Percentiles rank a stretch among this genome's conserved stretches.
Conservation (phyloP, 2,888 invertebrate genomes). For the Stenurella melanura region DNA sequence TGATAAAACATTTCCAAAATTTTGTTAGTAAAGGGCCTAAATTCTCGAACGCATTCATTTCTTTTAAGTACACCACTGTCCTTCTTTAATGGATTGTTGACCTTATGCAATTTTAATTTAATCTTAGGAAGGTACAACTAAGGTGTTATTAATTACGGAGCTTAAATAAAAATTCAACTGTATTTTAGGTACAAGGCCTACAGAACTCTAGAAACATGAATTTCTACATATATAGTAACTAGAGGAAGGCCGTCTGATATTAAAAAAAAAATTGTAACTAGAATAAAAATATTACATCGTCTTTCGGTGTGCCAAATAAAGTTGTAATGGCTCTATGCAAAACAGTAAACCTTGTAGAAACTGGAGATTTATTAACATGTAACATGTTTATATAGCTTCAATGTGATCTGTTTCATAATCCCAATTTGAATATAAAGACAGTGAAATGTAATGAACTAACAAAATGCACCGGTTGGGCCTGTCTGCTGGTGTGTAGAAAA, state of each 20-base stretch:
- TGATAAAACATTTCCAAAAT: too few species aligned
- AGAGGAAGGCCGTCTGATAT: constrained; percentile 9
- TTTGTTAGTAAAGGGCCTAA: too few species aligned
- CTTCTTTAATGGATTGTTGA: too few species aligned
- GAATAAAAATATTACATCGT: background rate
- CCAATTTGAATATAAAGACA: constrained; percentile 30
- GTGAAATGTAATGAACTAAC: constrained; percentile 30
- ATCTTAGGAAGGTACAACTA: background rate
- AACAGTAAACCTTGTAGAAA: background rate
- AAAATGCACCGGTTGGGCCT: constrained; percentile 39
- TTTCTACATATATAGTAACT: constrained; percentile 21
- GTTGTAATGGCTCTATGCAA: background rate
- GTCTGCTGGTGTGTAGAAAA: constrained; percentile 35
- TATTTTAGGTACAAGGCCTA: background rate
- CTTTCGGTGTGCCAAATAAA: constrained; percentile 2
- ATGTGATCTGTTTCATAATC: background rate
- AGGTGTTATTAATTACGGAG: background rate
- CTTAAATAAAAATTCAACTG: background rate
- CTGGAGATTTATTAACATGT: constrained; percentile 3
- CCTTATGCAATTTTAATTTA: background rate
- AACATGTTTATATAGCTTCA: constrained; percentile 3
- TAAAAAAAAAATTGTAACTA: background rate
- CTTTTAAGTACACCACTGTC: too few species aligned
- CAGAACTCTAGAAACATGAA: background rate
- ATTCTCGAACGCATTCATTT: too few species aligned